Evolutionary conservation across 2,888 invertebrate genomes (phyloP).

Genomic region (Iselma pallidipennis): DNA sequence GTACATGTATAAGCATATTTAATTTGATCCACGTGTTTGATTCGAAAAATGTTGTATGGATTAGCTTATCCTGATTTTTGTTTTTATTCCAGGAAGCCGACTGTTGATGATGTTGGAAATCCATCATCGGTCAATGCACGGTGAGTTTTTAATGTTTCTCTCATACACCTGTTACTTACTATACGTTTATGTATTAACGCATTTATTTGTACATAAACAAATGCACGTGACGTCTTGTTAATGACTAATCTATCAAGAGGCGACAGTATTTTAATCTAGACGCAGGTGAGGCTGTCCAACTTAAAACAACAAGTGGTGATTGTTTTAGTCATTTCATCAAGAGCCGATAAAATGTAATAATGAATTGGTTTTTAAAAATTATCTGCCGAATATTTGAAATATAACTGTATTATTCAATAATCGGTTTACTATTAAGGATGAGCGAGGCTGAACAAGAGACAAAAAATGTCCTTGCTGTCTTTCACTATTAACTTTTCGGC

Average conservation of each 20-base stretch:
- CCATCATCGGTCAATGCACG: conserved; percentile 85
- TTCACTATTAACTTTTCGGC: conserved; percentile 21
- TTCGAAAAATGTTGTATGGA: conserved; percentile 47
- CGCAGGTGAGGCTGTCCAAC: background rate
- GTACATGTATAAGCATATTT: conserved; percentile 9
- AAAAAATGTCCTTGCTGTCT: background rate
- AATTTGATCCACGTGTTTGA: conserved; percentile 25
- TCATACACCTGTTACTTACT: conserved; percentile 30
- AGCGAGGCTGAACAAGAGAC: background rate
- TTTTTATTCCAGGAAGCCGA: conserved; percentile 79
- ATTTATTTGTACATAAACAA: conserved; percentile 34
- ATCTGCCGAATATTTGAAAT: background rate
- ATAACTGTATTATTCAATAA: background rate
- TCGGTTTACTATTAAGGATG: background rate
- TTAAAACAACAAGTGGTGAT: background rate
- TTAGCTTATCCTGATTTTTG: conserved; percentile 49
- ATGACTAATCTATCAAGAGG: conserved; percentile 5
- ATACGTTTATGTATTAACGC: conserved; percentile 34
- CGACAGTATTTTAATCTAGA: conserved; percentile 2
- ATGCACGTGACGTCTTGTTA: conserved; percentile 3
- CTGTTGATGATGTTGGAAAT: conserved; percentile 83
- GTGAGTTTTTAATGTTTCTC: conserved; percentile 63
- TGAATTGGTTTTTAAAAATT: background rate
- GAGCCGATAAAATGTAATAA: background rate
- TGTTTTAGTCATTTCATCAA: background rate